These are phyloP conservation scores for Drosophila leontia DNA, from an alignment of 1,140 invertebrate species.

Conservation along the genomic window DNA sequence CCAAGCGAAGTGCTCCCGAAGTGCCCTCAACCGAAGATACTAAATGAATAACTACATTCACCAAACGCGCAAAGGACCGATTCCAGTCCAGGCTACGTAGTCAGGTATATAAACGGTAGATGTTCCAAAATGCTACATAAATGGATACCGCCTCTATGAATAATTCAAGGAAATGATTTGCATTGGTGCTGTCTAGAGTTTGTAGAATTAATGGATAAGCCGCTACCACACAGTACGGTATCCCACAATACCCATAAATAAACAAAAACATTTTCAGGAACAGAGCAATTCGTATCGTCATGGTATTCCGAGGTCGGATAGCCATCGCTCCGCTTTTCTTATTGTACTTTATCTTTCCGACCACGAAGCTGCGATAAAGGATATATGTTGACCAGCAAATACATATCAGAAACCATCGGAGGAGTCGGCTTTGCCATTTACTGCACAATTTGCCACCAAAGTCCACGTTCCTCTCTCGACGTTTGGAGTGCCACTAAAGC, in stretches of 20 bases:
- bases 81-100: slow-evolving; percentile 2
- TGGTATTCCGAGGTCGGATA: not conserved
- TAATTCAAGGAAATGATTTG: not conserved
- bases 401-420: not conserved
- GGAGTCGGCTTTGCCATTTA: not conserved
- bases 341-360: not conserved
- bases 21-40: not conserved
- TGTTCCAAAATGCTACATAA: not conserved
- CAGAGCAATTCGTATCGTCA: not conserved
- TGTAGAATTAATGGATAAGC: accelerated
- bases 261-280: not conserved
- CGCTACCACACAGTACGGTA: accelerated
- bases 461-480: not conserved
- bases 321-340: not conserved
- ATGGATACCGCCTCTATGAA: not conserved
- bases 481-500: not conserved
- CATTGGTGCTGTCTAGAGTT: too few species aligned
- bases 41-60: slow-evolving; percentile 5
- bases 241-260: accelerated
- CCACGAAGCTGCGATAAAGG: not conserved
- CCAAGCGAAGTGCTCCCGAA: not conserved
- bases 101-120: not conserved
- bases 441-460: too few species aligned
- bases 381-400: slow-evolving; percentile 2
- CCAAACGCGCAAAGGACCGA: not conserved